These are phyloP conservation scores for Falco rusticolus DNA, from an alignment of 2,797 vertebrate genomes.

Conservation along the genomic window DNA sequence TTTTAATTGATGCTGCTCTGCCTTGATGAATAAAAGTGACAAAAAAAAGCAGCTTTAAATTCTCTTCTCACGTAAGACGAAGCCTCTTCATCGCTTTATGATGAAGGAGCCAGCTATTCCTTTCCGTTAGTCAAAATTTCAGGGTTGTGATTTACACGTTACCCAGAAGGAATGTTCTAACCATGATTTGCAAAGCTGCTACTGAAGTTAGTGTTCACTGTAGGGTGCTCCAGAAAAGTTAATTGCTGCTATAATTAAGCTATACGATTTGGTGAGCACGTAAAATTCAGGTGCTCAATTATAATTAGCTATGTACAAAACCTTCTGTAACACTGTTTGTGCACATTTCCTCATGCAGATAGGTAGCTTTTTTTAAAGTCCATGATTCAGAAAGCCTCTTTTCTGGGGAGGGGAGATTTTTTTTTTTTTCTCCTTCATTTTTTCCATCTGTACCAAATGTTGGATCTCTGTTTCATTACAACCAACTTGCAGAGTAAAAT, in stretches of 20 bases:
- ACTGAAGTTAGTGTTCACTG: neutral
- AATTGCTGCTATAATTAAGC: constrained; percentile 27
- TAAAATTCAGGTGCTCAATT: constrained; percentile 14
- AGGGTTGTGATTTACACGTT: neutral
- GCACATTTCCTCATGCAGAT: neutral
- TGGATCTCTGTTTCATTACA: constrained; percentile 2
- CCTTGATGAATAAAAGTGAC: neutral
- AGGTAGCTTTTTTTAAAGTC: neutral
- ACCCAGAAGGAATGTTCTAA: neutral
- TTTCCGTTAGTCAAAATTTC: neutral
- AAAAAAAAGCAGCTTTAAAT: neutral
- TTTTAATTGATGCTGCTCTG: constrained; percentile 11
- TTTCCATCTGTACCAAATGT: constrained; percentile 1
- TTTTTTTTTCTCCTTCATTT: neutral
- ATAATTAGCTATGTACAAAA: neutral
- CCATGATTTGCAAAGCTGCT: neutral
- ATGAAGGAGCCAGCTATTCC: neutral
- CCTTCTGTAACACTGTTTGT: neutral
- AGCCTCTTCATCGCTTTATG: constrained; percentile 14
- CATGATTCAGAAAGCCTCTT: neutral
- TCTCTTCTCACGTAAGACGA: neutral
- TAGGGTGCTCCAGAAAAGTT: neutral
- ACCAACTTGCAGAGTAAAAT: neutral
- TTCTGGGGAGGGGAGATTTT: too few species aligned
- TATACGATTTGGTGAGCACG: neutral